Evolutionary conservation across 2,888 invertebrate species (phyloP), one percentile per base, ranked within the genome.

Genomic region (Spodoptera picta): DNA sequence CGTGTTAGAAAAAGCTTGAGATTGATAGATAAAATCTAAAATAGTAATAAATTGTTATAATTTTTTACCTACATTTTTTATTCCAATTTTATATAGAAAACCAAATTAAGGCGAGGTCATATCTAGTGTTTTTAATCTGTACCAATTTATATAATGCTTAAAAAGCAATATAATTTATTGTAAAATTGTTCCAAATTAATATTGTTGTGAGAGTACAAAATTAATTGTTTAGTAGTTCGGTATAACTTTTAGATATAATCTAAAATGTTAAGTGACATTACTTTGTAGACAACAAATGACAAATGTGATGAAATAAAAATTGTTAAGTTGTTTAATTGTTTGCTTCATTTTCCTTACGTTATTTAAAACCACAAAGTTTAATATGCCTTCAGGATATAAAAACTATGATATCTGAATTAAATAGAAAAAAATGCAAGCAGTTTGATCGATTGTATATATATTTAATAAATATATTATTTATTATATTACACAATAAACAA

Each of bases 1-100:
- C 86, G 95, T 98, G 27, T 95, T 98, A 78, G 96, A 97, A 88
- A 97, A 98, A 90, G 80, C 74, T 5, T 56, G 36, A 3, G 19
- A 74, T 53, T 72, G 23, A 69, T 43, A 53, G 4, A 10, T n/a
- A 14, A 36, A 27, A n/a, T 44, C 19, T 24, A 19, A 23, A 41
- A 41, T 12, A 0, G 44, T 44, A 41, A n/a, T 45, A 27, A 31
- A 50, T 59, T 48, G 50, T 43, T 23, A 50, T 14, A 11, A 36
- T 50, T 45, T 11, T 19, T 47, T 43, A 54, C 14, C 9, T 36
- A 19, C 31, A 5, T 31, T 58, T 52, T 23, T 3, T 53, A 10
- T 2, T 9, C 23, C n/a, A 47, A 43, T 24, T 43, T 53, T 12
- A 50, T 19, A 9, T 14, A 44, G 24, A 24, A 47, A n/a, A 0